A percentile compares a stretch with the other conserved stretches of the same genome.
Evolutionary conservation across 2,797 vertebrate genomes (phyloP).

Genomic region (Myoxocephalus aenaeus): DNA sequence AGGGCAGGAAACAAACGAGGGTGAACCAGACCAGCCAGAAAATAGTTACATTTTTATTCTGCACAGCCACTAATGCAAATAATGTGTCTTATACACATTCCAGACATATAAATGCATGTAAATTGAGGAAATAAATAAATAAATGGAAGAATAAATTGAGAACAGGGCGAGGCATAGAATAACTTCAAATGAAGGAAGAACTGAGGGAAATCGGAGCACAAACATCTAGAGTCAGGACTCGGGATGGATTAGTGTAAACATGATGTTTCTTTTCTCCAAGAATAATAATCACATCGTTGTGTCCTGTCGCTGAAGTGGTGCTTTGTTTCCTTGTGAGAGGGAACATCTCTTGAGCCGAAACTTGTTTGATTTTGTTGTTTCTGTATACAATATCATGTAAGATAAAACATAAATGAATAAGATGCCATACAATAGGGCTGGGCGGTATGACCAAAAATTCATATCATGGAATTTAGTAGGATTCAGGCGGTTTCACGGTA

Average conservation of each 20-base stretch:
- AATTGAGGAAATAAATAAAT: constrained; percentile 58
- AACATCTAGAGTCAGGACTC: constrained; percentile 52
- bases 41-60: constrained; percentile 53
- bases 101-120: constrained; percentile 41
- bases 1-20: constrained; percentile 57
- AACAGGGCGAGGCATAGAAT: constrained; percentile 30
- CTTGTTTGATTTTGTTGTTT: background rate
- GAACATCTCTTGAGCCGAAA: constrained; percentile 19
- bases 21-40: constrained; percentile 34
- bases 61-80: constrained; percentile 62
- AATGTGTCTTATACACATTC: constrained; percentile 56
- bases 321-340: constrained; percentile 31
- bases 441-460: too few relatives aligned
- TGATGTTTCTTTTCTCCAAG: constrained; percentile 2
- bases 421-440: background rate
- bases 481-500: too few relatives aligned
- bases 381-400: background rate
- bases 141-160: constrained; percentile 60
- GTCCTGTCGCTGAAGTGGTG: constrained; percentile 9
- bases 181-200: constrained; percentile 61
- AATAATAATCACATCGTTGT: constrained; percentile 50
- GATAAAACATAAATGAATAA: background rate
- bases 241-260: constrained; percentile 63
- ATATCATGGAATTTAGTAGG: too few relatives aligned
- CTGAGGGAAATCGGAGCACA: constrained; percentile 46